Base-by-base conservation (phyloP, 2,113 vertebrate genomes). In the Lasiurus borealis region DNA sequence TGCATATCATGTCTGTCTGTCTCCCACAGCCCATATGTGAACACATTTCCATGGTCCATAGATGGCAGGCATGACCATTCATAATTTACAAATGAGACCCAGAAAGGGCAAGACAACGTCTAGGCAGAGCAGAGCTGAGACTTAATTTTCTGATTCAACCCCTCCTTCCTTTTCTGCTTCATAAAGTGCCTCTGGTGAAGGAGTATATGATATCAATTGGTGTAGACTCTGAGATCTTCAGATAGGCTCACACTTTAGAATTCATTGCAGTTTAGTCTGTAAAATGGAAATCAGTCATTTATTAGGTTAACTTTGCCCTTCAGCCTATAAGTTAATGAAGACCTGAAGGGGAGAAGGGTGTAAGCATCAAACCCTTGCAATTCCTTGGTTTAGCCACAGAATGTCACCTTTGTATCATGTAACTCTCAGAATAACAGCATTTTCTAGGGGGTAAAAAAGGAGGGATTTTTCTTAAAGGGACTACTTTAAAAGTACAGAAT, bases 391-490 rank as follows among this genome's bases (percentile, higher is more conserved):
- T 40, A 50, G 57, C 85, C 90, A 93, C 85, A 94, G 85, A 85
- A 85, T 85, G 77, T 48, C 36, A 3, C 88, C 57, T 95, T 95
- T 71, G 62, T 2, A 54, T 64, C 72, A 52, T 5, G 1, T 62
- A 73, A 8, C 11, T 93, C 57, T 80, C 50, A 44, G 46, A 14
- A 12, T 16, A 27, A 64, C 14, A 84, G 25, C 69, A 31, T 94
- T 93, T 96, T 12, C 34, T 90, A 34, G 85, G 23, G 25, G 82
- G 19, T 5, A 78, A 46, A 78, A 92, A 90, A 96, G 90, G n/a
- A 82, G 21, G 18, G 6, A 15, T 8, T 82, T 95, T 94, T 85
- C 85, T 85, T 92, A 95, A 95, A 97, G 93, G 85, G 81, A 21
- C n/a, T 84, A 48, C 48, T 93, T 86, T 62, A 18, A 62, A 96